Evolutionary conservation across 2,888 invertebrate species (phyloP), one percentile per base, ranked within the genome.

Genomic region (Hofmannophila pseudospretella): DNA sequence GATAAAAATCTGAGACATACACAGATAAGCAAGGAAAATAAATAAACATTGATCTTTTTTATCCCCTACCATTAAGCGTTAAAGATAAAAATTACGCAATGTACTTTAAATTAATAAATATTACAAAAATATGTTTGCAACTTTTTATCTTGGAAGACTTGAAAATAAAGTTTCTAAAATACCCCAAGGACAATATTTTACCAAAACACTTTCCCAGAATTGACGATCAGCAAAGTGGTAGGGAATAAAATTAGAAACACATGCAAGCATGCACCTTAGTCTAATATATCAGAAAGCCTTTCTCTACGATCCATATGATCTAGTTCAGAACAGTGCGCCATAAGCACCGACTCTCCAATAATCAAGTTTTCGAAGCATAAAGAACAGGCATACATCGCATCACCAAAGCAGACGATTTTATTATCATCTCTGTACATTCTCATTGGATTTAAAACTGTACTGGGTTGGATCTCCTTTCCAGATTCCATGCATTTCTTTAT

Each of bases 371-470:
- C 85, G 35, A 86, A 84, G 49, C 86, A 86, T 1, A 86, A 46
- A 0, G 87, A 70, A 35, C 86, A 86, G 4, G 87, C 86, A 2
- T 78, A 86, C 46, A 72, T 45, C 0, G 79, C 78, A 50, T 86
- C 84, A 0, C 86, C 86, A 1, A 86, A 86, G 37, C 86, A 86
- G 0, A 86, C 85, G 22, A 86, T 81, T 47, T 86, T 86, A 44
- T 86, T 86, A 1, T 72, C 73, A 67, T 86, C 86, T 1, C 86
- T 44, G 26, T 86, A 86, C 74, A 82, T 69, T n/a, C 41, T 80
- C 86, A 86, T 86, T 0, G 86, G 69, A 34, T 86, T 86, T 1
- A 86, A 44, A 0, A 86, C 70, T 0, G 86, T 84, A 36, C 86
- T 86, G 0, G 86, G 86, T 39, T 79, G 76, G 0, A 86, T 86